Conservation (phyloP, 2,113 vertebrate species). For the Mola mola region DNA sequence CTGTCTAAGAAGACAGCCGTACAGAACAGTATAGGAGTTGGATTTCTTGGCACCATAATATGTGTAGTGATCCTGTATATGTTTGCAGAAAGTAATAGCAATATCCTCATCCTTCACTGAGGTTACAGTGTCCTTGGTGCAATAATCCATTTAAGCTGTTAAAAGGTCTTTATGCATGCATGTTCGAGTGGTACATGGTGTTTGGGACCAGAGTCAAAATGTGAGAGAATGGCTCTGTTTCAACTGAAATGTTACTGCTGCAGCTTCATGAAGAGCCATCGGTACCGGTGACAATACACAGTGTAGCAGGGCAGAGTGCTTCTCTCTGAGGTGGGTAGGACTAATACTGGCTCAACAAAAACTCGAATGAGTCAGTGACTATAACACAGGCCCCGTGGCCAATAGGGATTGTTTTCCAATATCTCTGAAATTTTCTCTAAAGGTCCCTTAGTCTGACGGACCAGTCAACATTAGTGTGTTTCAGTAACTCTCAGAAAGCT, state of each 20-base stretch:
- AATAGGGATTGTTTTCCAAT: slow-evolving; percentile 26
- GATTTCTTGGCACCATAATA: too few relatives aligned
- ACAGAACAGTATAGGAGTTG: too few relatives aligned
- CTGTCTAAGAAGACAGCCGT: not conserved
- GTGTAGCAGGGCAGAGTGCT: slow-evolving; percentile 3
- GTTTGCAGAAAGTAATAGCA: slow-evolving; percentile 27
- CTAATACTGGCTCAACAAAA: slow-evolving; percentile 38
- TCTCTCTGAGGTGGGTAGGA: slow-evolving; percentile 14
- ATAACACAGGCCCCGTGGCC: slow-evolving; percentile 21
- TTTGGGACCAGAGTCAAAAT: slow-evolving; percentile 50
- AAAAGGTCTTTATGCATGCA: slow-evolving; percentile 63
- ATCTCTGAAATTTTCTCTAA: slow-evolving; percentile 39
- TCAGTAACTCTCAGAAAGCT: slow-evolving; percentile 16
- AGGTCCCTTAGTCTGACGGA: slow-evolving; percentile 18
- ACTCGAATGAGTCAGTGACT: slow-evolving; percentile 44
- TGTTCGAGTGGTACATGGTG: slow-evolving; percentile 43
- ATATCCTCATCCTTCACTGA: slow-evolving; percentile 40
- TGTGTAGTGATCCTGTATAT: slow-evolving; percentile 11
- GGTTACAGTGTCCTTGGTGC: slow-evolving; percentile 65
- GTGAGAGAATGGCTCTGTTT: slow-evolving; percentile 32
- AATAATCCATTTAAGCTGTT: slow-evolving; percentile 69
- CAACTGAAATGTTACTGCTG: slow-evolving; percentile 15
- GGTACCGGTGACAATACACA: slow-evolving; percentile 10
- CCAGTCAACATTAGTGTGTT: slow-evolving; percentile 44
- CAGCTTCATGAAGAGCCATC: slow-evolving; percentile 28